These are phyloP conservation scores for Amphibalanus amphitrite DNA, from an alignment of 1,140 invertebrate species.

Conservation along the genomic window DNA sequence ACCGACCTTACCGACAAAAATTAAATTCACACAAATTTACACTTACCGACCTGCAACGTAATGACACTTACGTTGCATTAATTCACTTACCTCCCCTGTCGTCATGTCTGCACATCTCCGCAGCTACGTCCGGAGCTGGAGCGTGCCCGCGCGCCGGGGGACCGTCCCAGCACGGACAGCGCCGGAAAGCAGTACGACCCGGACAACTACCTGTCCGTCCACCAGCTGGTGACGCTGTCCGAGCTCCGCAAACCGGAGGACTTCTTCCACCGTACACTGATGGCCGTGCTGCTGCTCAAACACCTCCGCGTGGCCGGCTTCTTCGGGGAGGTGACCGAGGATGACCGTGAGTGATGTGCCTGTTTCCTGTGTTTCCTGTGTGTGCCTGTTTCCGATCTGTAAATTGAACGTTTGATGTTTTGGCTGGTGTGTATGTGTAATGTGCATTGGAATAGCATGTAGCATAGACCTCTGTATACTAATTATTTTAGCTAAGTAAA, in stretches of 20 bases:
- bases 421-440: no score
- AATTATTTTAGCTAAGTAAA: no score
- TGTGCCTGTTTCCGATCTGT: no score
- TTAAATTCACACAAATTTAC: no score
- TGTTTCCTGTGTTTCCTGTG: no score
- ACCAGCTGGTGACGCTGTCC: constrained; percentile 53
- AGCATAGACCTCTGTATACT: no score
- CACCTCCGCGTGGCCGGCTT: constrained; percentile 51
- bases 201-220: constrained; percentile 46
- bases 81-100: no score
- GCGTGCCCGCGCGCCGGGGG: background rate
- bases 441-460: no score
- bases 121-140: constrained; percentile 4
- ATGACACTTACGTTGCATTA: no score
- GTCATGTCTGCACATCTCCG: background rate
- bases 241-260: constrained; percentile 49
- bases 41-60: no score
- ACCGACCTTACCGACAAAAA: no score
- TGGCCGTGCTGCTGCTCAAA: constrained; percentile 57
- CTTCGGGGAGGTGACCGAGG: constrained; percentile 32
- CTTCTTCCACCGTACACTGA: constrained; percentile 57
- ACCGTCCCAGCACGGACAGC: constrained; percentile 2
- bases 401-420: no score
- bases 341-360: constrained; percentile 8
- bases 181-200: constrained; percentile 20